phyloP scores from a whole-genome alignment of 1,140 invertebrate species.

The Melipona quadrifasciata region DNA sequence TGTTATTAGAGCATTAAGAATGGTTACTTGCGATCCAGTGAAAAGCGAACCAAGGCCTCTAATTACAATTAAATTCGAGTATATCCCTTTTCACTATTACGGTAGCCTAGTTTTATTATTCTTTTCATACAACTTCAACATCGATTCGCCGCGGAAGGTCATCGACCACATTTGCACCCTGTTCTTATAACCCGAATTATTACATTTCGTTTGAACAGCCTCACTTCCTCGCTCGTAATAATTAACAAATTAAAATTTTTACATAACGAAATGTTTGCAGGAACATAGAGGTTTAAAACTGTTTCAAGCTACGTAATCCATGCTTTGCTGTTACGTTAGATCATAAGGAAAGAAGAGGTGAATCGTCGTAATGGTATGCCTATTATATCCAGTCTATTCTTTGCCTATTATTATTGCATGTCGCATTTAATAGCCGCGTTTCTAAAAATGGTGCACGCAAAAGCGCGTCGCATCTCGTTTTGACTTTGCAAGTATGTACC shows the following conservation, averaged over 20 bases:
- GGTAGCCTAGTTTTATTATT: slow-evolving; percentile 60
- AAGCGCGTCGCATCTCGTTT: slow-evolving; percentile 55
- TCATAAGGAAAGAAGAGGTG: neutral
- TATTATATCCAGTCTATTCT: slow-evolving; percentile 4
- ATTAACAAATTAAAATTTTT: neutral
- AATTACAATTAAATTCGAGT: slow-evolving; percentile 72
- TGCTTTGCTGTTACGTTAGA: neutral
- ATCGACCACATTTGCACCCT: slow-evolving; percentile 33
- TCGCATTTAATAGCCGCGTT: slow-evolving; percentile 44
- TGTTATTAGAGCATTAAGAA: slow-evolving; percentile 73
- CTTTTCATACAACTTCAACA: slow-evolving; percentile 44
- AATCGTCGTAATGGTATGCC: neutral
- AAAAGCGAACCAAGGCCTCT: slow-evolving; percentile 67
- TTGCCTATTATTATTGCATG: slow-evolving; percentile 57
- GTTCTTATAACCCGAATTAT: slow-evolving; percentile 4
- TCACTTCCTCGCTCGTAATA: neutral
- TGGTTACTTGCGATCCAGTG: slow-evolving; percentile 47
- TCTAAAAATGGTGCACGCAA: slow-evolving; percentile 59
- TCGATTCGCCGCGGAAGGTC: slow-evolving; percentile 31
- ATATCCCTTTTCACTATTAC: slow-evolving; percentile 38
- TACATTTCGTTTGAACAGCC: neutral
- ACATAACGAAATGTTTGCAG: neutral
- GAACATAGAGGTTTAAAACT: neutral
- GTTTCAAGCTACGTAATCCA: neutral
- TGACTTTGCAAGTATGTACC: slow-evolving; percentile 47